Base-by-base conservation (phyloP, 2,888 invertebrate genomes). In the Cyrtodaria siliqua region DNA sequence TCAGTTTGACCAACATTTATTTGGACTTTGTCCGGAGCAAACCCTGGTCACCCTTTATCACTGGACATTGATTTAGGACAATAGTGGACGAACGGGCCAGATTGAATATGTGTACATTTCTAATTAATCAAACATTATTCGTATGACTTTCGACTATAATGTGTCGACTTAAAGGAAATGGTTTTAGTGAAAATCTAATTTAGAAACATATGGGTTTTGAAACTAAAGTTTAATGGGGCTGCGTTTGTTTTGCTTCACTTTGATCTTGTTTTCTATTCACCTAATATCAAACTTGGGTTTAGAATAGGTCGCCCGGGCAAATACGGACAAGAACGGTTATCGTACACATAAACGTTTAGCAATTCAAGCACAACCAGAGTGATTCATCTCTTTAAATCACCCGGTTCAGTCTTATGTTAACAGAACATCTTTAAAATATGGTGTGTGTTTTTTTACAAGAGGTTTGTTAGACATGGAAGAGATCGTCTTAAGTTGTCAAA, bases 101-200 rank as follows among this genome's bases (percentile, higher is more conserved):
- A 63, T 63, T 68, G 66, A 66, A 49, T 66, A 47, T 76, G 75
- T 70, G 60, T 76, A 61, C 66, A 61, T 50, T 70, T 76, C 64
- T 61, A 76, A 76, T 76, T 76, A 66, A 76, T 76, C 75, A 70
- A 57, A 64, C 70, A 70, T 61, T 66, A 33, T 33, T 12, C 33
- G 33, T 20, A 18, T 20, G 20, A 16, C n/a, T 47, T 16, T 18
- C 6, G 4, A 6, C 42, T n/a, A 67, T 55, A 40, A 33, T 49
- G 20, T 44, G 44, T 20, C 50, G 3, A 44, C 29, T 47, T 42
- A 55, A 55, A 38, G 38, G 57, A 55, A 50, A 29, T 20, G 47
- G 8, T 59, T 23, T 62, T 27, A 12, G 38, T 57, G 47, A 12
- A 44, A 49, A 52, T 9, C 16, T 20, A 9, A 47, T 9, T 47